These are phyloP conservation scores for Myathropa florea DNA, from an alignment of 2,888 invertebrate species.

Conservation along the genomic window DNA sequence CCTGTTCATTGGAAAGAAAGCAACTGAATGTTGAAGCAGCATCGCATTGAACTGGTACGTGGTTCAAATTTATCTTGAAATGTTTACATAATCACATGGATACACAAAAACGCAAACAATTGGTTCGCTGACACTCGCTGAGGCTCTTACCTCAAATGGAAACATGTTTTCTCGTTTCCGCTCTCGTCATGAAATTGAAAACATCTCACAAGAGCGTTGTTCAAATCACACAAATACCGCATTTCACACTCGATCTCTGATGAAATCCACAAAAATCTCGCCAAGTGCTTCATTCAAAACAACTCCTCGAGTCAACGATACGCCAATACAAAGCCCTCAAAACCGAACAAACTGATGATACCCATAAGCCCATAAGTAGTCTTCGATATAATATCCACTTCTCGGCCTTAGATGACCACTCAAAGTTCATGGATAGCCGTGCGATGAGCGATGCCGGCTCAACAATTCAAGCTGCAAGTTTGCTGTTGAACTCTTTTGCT, in stretches of 20 bases:
- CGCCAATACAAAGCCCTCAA: background rate
- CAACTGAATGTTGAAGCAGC: too few relatives aligned
- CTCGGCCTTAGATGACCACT: background rate
- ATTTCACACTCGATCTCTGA: background rate
- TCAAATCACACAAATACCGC: background rate
- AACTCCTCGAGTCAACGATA: background rate
- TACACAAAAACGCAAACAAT: background rate
- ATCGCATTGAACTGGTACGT: too few relatives aligned
- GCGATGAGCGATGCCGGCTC: background rate
- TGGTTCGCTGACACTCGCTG: background rate
- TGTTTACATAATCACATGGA: background rate
- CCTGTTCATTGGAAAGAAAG: too few relatives aligned
- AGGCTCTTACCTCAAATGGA: background rate
- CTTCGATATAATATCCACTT: conserved; percentile 11
- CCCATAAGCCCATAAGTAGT: conserved; percentile 2
- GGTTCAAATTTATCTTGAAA: too few relatives aligned
- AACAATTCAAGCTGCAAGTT: background rate
- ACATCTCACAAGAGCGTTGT: background rate
- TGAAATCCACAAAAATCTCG: background rate
- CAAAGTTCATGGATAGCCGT: background rate
- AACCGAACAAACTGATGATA: background rate
- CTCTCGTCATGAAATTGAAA: background rate
- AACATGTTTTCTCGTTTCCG: background rate
- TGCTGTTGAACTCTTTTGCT: background rate
- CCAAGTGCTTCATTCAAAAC: background rate